phyloP scores from a whole-genome alignment of 2,113 vertebrate species.

The Furnarius figulus region DNA sequence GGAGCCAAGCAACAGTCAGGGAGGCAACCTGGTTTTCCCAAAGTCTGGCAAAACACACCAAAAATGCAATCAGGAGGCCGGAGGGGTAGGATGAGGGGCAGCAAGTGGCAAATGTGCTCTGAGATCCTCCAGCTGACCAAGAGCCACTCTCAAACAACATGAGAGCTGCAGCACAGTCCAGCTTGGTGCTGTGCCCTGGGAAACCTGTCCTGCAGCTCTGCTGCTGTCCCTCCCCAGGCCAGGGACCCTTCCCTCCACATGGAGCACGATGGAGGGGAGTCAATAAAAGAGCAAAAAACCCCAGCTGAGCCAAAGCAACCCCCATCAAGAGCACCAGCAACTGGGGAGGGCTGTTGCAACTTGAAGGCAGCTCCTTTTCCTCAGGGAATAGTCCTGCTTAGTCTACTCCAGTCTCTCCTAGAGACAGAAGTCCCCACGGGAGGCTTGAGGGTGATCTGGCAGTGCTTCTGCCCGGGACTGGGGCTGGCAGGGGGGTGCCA shows the following conservation, averaged over 20 bases:
- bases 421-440: conserved; percentile 69
- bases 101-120: background rate
- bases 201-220: background rate
- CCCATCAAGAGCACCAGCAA: background rate
- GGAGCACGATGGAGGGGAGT: background rate
- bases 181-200: rapidly evolving
- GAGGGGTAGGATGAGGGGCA: background rate
- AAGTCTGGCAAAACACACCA: background rate
- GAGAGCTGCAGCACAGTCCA: background rate
- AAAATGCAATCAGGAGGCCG: background rate
- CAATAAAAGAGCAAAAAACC: rapidly evolving
- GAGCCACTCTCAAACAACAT: background rate
- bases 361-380: background rate
- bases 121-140: background rate
- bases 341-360: background rate
- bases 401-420: conserved; percentile 5
- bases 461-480: conserved; percentile 13
- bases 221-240: background rate
- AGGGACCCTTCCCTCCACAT: background rate
- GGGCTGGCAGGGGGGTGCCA: background rate
- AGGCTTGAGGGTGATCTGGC: background rate
- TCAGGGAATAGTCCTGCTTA: background rate
- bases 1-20: background rate
- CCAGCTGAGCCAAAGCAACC: background rate
- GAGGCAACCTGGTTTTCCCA: background rate